Percentiles rank a stretch among this genome's conserved stretches.
phyloP scores from a whole-genome alignment of 2,888 invertebrate genomes.

The Cyclophora albipunctata region DNA sequence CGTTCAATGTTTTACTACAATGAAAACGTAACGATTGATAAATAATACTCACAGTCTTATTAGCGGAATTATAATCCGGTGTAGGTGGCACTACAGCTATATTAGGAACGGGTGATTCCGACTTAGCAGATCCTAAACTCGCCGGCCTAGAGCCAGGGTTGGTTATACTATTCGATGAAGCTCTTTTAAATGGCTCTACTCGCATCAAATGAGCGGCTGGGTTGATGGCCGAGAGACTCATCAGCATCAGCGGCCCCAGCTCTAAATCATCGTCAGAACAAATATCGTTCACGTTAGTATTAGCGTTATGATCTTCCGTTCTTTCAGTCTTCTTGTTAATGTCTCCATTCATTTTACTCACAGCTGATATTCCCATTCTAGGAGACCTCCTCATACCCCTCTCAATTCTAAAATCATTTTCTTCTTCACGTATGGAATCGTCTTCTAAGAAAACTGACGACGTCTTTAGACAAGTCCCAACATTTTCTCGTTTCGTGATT shows the following conservation, averaged over 20 bases:
- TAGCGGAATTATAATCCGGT: conserved; percentile 73
- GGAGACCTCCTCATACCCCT: conserved; percentile 61
- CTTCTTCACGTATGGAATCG: conserved; percentile 59
- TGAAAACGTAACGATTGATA: conserved; percentile 3
- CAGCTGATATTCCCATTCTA: conserved; percentile 64
- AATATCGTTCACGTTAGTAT: conserved; percentile 40
- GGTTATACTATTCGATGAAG: conserved; percentile 35
- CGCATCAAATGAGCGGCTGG: conserved; percentile 77
- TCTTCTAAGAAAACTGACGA: conserved; percentile 67
- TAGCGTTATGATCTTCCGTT: conserved; percentile 52
- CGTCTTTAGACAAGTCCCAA: conserved; percentile 60
- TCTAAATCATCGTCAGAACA: conserved; percentile 76
- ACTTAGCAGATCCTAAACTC: conserved; percentile 54
- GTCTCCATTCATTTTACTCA: conserved; percentile 70
- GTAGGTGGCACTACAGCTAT: conserved; percentile 86
- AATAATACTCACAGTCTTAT: conserved; percentile 59
- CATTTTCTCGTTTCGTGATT: conserved; percentile 58
- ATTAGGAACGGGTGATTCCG: conserved; percentile 76
- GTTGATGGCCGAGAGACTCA: conserved; percentile 78
- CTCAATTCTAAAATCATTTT: conserved; percentile 58
- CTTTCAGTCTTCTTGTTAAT: conserved; percentile 60
- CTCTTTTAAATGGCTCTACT: conserved; percentile 73
- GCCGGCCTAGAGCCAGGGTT: conserved; percentile 63
- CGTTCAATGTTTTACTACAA: too few relatives aligned
- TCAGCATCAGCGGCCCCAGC: conserved; percentile 79